phyloP scores from a whole-genome alignment of 2,113 vertebrate genomes.

The Hippocampus abdominalis region DNA sequence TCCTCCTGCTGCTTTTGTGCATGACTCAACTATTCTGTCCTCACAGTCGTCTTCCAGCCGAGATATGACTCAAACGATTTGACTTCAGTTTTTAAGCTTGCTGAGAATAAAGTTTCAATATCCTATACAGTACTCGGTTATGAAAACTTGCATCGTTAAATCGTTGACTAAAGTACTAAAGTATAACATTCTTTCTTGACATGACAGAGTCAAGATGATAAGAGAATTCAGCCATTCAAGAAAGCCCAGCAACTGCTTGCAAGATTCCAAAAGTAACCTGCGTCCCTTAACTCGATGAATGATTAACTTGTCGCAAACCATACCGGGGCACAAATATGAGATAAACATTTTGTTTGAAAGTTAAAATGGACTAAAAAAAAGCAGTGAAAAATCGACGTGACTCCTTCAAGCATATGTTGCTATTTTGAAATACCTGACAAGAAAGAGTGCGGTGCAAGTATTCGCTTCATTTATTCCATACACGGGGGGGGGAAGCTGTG shows the following conservation, averaged over 20 bases:
- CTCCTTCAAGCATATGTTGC: neutral
- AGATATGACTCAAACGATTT: constrained; percentile 33
- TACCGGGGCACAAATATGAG: neutral
- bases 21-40: constrained; percentile 42
- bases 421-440: neutral
- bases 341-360: neutral
- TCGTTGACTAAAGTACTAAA: neutral
- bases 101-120: neutral
- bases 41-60: neutral
- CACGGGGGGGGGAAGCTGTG: constrained; percentile 3
- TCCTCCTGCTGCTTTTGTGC: constrained; percentile 16
- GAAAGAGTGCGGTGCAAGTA: neutral
- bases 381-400: neutral
- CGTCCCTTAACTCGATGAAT: neutral
- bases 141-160: neutral
- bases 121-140: neutral
- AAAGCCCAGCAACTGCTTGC: neutral
- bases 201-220: neutral
- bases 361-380: neutral
- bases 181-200: neutral
- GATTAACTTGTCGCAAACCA: neutral
- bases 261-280: neutral
- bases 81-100: constrained; percentile 11
- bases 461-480: neutral
- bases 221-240: neutral